Base-by-base conservation (phyloP, 2,113 vertebrate genomes). In the Eudyptes chrysolophus region DNA sequence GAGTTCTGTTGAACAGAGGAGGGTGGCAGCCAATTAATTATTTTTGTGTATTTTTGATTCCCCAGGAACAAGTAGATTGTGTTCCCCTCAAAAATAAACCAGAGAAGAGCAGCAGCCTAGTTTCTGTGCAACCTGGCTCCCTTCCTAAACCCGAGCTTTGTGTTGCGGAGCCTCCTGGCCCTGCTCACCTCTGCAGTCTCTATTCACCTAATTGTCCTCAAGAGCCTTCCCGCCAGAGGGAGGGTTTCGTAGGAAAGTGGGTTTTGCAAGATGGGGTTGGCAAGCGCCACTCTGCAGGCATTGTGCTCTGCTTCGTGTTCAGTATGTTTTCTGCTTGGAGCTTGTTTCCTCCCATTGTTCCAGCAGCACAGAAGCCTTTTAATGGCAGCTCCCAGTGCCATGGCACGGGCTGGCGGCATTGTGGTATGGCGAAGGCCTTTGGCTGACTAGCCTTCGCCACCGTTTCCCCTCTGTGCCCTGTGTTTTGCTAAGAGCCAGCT, bases 211-310 rank as follows among this genome's bases (percentile, higher is more conserved):
- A n/a, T 1, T 30, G 74, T 22, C 2, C 1, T 62, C 15, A 24
- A 15, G 36, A 78, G 10, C 44, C 40, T 66, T 88, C 77, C 42
- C 0, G 0, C 1, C 1, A 4, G 7, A 60, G 36, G 30, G 34
- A 74, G 6, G 13, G 32, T 27, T 87, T 68, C 76, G 84, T 32
- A 46, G 72, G 55, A 42, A 78, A 17, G 24, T 5, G 32, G 9
- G 16, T 21, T 92, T 84, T 90, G 48, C 38, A 64, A 84, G 46
- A 52, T 10, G 0, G 6, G 40, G 17, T 26, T 86, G 54, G n/a
- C 75, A 88, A 64, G 48, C 7, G 1, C 22, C 11, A 0, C 38
- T 48, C 51, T n/a, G 62, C 36, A 52, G 0, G 4, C 36, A 3
- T 10, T 4, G 7, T 62, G 62, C 64, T 86, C 78, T 74, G 54